phyloP scores from a whole-genome alignment of 2,113 vertebrate genomes.

The Vidua chalybeata region DNA sequence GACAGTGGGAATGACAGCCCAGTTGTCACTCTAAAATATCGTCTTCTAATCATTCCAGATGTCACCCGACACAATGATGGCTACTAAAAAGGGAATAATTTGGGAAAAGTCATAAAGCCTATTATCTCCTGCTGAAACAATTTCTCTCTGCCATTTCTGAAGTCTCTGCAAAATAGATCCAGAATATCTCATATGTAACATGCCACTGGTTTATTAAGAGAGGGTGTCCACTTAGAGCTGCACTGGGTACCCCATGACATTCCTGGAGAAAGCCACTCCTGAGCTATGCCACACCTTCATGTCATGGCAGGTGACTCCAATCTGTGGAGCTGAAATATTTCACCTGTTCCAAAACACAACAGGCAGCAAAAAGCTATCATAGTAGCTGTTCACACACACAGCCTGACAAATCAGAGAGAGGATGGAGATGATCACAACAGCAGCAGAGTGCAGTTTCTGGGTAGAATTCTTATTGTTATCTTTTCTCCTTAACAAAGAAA shows the following conservation, averaged over 20 bases:
- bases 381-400: not conserved
- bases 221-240: not conserved
- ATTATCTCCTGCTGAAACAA: constrained; percentile 61
- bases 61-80: constrained; percentile 60
- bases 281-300: not conserved
- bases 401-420: not conserved
- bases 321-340: not conserved
- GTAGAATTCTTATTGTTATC: constrained; percentile 11
- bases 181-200: constrained; percentile 7
- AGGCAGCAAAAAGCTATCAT: not conserved
- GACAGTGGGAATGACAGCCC: constrained; percentile 52
- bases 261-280: not conserved
- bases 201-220: not conserved
- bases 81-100: constrained; percentile 64
- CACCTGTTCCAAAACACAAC: not conserved
- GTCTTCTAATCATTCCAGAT: constrained; percentile 54
- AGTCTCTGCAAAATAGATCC: constrained; percentile 36
- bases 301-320: not conserved
- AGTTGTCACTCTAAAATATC: constrained; percentile 58
- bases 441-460: not conserved
- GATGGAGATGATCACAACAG: not conserved
- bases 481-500: constrained; percentile 33
- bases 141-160: constrained; percentile 44
- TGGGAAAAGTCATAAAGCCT: constrained; percentile 54
- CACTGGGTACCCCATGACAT: not conserved